A percentile compares a stretch with the other conserved stretches of the same genome.
Conservation (phyloP, 2,888 invertebrate genomes). For the Sminthurinus aureus region DNA sequence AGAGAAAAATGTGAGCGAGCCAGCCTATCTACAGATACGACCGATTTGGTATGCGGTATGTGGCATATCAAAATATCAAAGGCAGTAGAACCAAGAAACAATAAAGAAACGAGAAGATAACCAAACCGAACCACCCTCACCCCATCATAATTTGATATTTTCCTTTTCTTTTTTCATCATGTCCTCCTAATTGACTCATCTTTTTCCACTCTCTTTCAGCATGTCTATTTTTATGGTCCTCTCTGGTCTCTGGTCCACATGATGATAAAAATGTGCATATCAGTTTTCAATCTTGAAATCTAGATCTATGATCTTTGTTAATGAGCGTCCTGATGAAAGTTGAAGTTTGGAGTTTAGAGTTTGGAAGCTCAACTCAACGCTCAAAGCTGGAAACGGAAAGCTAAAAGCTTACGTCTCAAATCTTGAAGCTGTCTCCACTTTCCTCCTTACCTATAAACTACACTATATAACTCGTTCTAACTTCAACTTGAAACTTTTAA, state of each 20-base stretch:
- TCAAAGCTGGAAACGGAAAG: background rate
- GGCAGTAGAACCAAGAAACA: background rate
- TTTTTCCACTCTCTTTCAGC: background rate
- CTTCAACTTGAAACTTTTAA: no score
- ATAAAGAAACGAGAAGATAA: background rate
- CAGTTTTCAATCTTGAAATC: slow-evolving; percentile 1
- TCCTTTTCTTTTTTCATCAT: background rate
- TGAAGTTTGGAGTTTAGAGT: background rate
- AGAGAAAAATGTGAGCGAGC: background rate
- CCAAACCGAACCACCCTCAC: background rate
- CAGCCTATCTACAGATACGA: no score
- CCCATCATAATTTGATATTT: background rate
- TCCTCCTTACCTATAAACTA: no score
- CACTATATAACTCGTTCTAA: no score
- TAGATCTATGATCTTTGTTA: background rate
- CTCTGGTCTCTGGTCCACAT: no score
- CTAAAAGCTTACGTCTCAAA: no score
- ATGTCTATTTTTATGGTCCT: background rate
- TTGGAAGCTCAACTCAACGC: background rate
- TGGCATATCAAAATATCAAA: background rate
- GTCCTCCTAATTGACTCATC: background rate
- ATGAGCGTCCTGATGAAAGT: background rate
- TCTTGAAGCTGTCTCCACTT: no score
- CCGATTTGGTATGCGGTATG: no score
- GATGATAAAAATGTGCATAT: background rate